Base-by-base conservation (phyloP, 2,113 vertebrate species). In the Chunga burmeisteri region DNA sequence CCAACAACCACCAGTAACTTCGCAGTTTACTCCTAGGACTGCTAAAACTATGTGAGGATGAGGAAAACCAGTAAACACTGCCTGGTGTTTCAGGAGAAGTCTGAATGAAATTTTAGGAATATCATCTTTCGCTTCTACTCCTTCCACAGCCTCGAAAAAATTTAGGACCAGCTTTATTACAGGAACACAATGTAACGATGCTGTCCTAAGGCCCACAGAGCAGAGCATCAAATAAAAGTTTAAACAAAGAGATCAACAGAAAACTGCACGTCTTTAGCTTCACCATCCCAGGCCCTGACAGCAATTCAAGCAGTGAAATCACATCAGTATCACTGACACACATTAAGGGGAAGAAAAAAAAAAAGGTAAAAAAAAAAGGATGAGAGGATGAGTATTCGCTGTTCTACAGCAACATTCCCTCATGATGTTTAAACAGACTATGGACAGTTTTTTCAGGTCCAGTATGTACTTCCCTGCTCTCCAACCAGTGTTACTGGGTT, bases 31-130 rank as follows among this genome's bases (percentile, higher is more conserved):
- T 67, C 44, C n/a, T 21, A 55, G 4, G 20, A 66, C 12, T 50
- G 19, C 17, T 52, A 46, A 72, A 86, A 56, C 27, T 36, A 16
- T 1, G 11, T 10, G 25, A 71, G 13, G 38, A 71, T 8, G 13
- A 38, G 17, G 34, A 78, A 61, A 34, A 26, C 6, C 53, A 23
- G 18, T 16, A n/a, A 67, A n/a, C 14, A 38, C 2, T 1, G 0
- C 44, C 22, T 38, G 26, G 5, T 15, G 13, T 14, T 62, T 62
- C 36, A 23, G 3, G 4, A 72, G 18, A 34, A 56, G 11, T 7
- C 30, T 34, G 27, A 86, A 21, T 26, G 11, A 62, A 79, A 16
- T 26, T 34, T 18, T 26, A 68, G 26, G 30, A 73, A 22, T 26
- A 21, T 13, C 62, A 58, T 19, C 49, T 49, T 42, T 68, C 25